Percentiles rank a stretch among this genome's conserved stretches.
Conservation (phyloP, 2,888 invertebrate species). For the Lasiommata megera region DNA sequence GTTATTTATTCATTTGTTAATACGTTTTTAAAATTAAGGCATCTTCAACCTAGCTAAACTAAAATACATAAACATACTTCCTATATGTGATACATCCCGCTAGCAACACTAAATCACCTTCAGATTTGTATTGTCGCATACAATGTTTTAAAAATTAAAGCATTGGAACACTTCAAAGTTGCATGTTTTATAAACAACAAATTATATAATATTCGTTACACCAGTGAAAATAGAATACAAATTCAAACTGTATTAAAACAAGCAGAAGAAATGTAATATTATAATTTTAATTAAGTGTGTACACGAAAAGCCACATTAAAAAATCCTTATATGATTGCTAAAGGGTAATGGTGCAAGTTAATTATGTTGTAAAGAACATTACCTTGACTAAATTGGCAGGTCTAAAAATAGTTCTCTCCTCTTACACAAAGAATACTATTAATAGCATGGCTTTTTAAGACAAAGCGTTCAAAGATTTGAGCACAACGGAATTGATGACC, state of each 20-base stretch:
- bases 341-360: too few species aligned
- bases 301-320: neutral
- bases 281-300: slow-evolving; percentile 1
- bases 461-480: too few species aligned
- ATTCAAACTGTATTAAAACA: neutral
- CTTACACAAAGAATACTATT: too few species aligned
- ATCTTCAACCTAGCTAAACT: slow-evolving; percentile 58
- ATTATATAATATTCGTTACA: slow-evolving; percentile 3
- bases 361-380: too few species aligned
- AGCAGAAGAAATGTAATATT: neutral
- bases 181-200: neutral
- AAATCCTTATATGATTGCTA: too few species aligned
- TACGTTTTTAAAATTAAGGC: slow-evolving; percentile 61
- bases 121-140: neutral
- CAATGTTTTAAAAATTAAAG: slow-evolving; percentile 2
- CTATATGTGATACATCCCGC: slow-evolving; percentile 40
- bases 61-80: slow-evolving; percentile 43
- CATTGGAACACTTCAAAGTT: neutral
- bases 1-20: slow-evolving; percentile 58
- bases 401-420: too few species aligned
- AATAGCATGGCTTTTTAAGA: too few species aligned
- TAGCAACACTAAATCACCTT: slow-evolving; percentile 49
- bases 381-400: too few species aligned
- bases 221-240: neutral
- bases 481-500: too few species aligned